These are phyloP conservation scores for Scelioninae gen. 1 DNA, from an alignment of 2,888 invertebrate species.

Conservation along the genomic window DNA sequence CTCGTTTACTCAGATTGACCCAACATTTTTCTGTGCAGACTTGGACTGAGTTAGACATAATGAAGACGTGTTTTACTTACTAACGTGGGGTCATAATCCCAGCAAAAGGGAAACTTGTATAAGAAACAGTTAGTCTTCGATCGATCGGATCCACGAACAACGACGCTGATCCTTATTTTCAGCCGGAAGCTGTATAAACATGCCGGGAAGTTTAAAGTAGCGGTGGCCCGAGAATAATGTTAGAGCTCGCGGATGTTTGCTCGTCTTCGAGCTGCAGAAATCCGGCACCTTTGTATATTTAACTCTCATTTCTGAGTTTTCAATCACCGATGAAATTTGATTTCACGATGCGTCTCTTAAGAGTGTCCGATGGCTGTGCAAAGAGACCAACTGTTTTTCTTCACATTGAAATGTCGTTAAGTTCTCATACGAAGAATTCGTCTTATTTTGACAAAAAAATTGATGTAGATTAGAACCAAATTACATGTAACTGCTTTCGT, in stretches of 20 bases:
- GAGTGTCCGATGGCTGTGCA: slow-evolving; percentile 24
- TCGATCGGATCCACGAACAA: slow-evolving; percentile 44
- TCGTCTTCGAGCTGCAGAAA: slow-evolving; percentile 34
- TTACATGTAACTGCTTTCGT: slow-evolving; percentile 46
- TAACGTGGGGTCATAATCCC: slow-evolving; percentile 8
- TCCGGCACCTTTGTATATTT: slow-evolving; percentile 58
- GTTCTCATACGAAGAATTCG: slow-evolving; percentile 6
- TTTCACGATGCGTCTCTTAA: slow-evolving; percentile 34
- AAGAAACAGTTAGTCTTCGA: slow-evolving; percentile 21
- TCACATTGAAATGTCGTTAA: slow-evolving; percentile 37
- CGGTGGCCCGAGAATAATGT: slow-evolving; percentile 34
- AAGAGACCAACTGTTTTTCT: slow-evolving; percentile 45
- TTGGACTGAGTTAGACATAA: neutral
- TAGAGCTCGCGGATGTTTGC: slow-evolving; percentile 36
- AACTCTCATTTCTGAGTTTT: slow-evolving; percentile 56
- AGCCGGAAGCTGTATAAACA: slow-evolving; percentile 54
- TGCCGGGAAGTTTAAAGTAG: slow-evolving; percentile 19
- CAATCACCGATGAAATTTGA: slow-evolving; percentile 59
- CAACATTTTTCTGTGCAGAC: neutral
- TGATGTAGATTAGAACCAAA: slow-evolving; percentile 42
- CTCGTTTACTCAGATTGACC: neutral
- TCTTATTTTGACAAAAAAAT: slow-evolving; percentile 46
- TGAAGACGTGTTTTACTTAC: slow-evolving; percentile 14
- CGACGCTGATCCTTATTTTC: slow-evolving; percentile 31
- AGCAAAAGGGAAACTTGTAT: slow-evolving; percentile 13